phyloP scores from a whole-genome alignment of 2,113 vertebrate species.

The Pedetes capensis region DNA sequence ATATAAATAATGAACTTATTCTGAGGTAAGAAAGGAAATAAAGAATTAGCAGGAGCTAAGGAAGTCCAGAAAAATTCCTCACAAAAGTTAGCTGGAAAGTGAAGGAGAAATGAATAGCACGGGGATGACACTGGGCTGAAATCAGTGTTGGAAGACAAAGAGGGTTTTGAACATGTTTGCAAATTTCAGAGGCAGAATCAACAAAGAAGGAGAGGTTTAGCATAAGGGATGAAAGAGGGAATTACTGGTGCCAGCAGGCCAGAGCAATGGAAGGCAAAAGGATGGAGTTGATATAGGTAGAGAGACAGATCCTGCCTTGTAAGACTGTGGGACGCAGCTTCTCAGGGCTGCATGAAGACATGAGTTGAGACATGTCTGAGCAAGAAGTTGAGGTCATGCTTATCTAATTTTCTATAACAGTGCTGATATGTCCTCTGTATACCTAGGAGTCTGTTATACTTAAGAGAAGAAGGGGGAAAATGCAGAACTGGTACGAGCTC shows the following conservation, averaged over 20 bases:
- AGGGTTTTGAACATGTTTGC: not conserved
- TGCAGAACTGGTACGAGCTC: not conserved
- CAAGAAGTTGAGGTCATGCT: not conserved
- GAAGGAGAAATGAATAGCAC: not conserved
- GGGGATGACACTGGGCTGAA: not conserved
- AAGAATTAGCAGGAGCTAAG: not conserved
- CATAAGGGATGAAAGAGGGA: not conserved
- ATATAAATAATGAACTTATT: not conserved
- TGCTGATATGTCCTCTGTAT: not conserved
- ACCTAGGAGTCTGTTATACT: not conserved
- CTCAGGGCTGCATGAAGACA: too few species aligned
- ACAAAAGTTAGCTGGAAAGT: not conserved
- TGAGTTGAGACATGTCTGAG: not conserved
- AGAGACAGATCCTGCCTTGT: not conserved
- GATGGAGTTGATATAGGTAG: not conserved
- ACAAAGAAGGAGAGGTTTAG: not conserved
- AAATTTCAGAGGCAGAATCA: not conserved
- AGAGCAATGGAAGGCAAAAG: not conserved
- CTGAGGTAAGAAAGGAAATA: not conserved
- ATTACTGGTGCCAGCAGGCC: not conserved
- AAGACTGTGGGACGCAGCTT: too few species aligned
- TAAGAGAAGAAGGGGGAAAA: not conserved
- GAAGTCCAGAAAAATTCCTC: not conserved
- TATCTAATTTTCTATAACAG: not conserved
- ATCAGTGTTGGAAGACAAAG: not conserved